Evolutionary conservation across 2,113 vertebrate genomes (phyloP).

Genomic region (Forbesichthys agassizii): DNA sequence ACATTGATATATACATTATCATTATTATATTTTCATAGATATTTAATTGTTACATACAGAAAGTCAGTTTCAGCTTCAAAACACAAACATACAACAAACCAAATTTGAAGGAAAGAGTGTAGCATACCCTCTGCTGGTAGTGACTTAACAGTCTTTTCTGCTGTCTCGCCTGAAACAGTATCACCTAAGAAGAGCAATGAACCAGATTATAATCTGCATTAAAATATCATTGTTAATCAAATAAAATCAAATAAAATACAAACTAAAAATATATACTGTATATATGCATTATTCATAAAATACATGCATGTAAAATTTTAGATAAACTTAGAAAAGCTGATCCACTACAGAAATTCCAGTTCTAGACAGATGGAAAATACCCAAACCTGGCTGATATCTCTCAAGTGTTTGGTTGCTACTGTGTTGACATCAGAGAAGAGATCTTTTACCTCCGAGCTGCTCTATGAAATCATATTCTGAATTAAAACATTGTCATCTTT

Average conservation of each 20-base stretch:
- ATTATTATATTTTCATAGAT: not conserved
- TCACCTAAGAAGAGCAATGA: conserved; percentile 75
- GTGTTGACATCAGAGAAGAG: conserved; percentile 82
- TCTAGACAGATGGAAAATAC: conserved; percentile 7
- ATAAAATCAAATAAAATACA: not conserved
- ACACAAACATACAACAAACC: not conserved
- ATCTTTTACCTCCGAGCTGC: conserved; percentile 81
- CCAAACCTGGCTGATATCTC: conserved; percentile 84
- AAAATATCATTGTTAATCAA: not conserved
- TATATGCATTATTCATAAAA: too few relatives aligned
- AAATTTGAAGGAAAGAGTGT: not conserved
- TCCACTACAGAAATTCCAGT: not conserved
- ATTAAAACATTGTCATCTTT: not conserved
- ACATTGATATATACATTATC: not conserved
- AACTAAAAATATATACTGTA: not conserved
- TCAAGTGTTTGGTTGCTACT: conserved; percentile 79
- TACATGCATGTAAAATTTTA: too few relatives aligned
- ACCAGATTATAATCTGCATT: not conserved
- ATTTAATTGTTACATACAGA: not conserved
- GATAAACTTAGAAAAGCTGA: too few relatives aligned
- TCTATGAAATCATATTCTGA: conserved; percentile 74
- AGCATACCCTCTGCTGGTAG: conserved; percentile 81
- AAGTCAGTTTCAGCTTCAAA: not conserved
- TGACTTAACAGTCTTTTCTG: conserved; percentile 79
- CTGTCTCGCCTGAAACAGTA: conserved; percentile 87